phyloP scores from a whole-genome alignment of 2,113 vertebrate genomes.

The Cochlearius cochlearius region DNA sequence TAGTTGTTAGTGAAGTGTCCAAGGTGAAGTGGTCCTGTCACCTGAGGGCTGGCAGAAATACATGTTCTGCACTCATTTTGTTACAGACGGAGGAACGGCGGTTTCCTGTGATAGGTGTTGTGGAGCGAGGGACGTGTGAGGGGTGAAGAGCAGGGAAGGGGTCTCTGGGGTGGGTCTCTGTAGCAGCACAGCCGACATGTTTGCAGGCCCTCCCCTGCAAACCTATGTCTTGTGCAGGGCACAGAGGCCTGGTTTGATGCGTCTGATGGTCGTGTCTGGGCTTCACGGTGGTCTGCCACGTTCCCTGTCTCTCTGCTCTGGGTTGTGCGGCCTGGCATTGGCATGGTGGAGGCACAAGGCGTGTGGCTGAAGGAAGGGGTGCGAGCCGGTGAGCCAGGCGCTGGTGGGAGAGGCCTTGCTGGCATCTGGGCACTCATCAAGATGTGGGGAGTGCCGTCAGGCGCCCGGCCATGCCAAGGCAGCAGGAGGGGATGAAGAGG shows the following conservation, averaged over 20 bases:
- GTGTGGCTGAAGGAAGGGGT: background rate
- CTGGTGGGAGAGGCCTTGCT: background rate
- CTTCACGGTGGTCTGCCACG: fast-evolving
- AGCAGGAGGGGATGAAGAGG: fast-evolving
- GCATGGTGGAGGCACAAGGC: background rate
- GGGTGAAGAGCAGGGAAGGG: background rate
- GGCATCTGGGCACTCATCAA: background rate
- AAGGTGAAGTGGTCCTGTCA: background rate
- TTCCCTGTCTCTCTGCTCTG: background rate
- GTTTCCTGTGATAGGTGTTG: background rate
- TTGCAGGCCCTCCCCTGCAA: background rate
- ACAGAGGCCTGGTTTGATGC: fast-evolving
- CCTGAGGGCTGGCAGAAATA: background rate
- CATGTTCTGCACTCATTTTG: fast-evolving
- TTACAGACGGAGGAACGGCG: background rate
- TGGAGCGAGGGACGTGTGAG: fast-evolving
- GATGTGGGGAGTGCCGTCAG: fast-evolving
- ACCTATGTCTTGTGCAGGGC: fast-evolving
- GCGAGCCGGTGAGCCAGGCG: background rate
- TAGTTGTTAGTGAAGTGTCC: background rate
- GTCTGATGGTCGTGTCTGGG: fast-evolving
- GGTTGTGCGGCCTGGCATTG: background rate
- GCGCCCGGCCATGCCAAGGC: fast-evolving
- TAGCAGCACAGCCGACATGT: background rate
- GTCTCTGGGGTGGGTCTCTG: background rate